Conservation (phyloP, 2,797 vertebrate genomes). For the Parotocinclus haroldoi region DNA sequence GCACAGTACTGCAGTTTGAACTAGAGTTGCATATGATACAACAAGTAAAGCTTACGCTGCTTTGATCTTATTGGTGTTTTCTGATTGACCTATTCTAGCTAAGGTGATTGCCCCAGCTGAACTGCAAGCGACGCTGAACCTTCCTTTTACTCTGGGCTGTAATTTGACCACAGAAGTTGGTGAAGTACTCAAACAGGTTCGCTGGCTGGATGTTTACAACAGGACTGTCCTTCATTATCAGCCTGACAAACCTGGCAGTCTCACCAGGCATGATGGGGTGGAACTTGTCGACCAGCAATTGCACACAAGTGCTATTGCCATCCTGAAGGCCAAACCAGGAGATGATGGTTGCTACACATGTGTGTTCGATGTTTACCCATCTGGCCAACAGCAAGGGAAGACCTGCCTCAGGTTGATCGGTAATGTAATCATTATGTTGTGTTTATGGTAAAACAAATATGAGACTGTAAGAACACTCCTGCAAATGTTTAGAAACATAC, state of each 20-base stretch:
- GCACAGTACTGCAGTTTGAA: no score
- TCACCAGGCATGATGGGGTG: constrained; percentile 44
- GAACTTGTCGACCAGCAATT: constrained; percentile 42
- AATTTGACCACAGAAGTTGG: constrained; percentile 51
- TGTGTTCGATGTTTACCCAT: constrained; percentile 67
- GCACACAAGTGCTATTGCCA: constrained; percentile 61
- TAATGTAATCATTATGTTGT: constrained; percentile 44
- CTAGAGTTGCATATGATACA: no score
- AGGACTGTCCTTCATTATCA: constrained; percentile 60
- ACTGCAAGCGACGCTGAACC: constrained; percentile 48
- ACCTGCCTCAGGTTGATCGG: constrained; percentile 64
- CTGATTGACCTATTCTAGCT: constrained; percentile 46
- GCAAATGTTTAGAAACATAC: no score
- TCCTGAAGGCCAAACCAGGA: constrained; percentile 44
- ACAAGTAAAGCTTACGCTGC: no score
- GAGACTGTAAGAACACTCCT: no score
- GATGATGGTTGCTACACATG: constrained; percentile 72
- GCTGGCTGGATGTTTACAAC: constrained; percentile 56
- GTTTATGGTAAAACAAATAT: background rate
- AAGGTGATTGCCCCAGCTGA: constrained; percentile 53
- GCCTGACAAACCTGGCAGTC: background rate
- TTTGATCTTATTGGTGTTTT: no score
- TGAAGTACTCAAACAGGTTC: constrained; percentile 62
- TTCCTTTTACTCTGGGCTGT: constrained; percentile 60
- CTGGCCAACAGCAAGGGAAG: constrained; percentile 53